Percentiles rank a stretch among this genome's conserved stretches.
These are phyloP conservation scores for Leistus spinibarbis DNA, from an alignment of 2,888 invertebrate genomes.

Conservation along the genomic window DNA sequence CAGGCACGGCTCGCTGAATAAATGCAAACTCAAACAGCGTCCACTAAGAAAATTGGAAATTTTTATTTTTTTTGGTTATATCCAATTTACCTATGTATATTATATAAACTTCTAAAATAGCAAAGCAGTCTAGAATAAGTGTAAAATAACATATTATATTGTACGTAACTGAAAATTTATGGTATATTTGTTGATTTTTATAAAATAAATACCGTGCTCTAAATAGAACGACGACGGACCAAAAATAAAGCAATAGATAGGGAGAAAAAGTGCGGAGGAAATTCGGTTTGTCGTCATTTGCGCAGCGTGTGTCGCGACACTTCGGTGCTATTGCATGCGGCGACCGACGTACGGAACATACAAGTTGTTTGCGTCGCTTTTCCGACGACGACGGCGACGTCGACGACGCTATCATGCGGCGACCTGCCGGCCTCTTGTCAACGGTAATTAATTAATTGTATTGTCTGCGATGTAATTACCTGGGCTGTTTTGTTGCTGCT, in stretches of 20 bases:
- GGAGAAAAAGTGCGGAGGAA: neutral
- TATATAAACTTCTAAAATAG: too few relatives aligned
- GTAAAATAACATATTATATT: neutral
- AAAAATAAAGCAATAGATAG: neutral
- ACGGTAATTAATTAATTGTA: conserved; percentile 60
- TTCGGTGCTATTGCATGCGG: neutral
- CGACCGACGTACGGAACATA: too few relatives aligned
- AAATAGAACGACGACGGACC: conserved; percentile 19
- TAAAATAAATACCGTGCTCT: conserved; percentile 26
- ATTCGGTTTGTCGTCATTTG: neutral
- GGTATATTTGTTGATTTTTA: conserved; percentile 32
- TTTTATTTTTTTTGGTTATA: too few relatives aligned
- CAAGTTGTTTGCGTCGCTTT: too few relatives aligned
- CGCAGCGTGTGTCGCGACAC: neutral
- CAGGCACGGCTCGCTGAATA: too few relatives aligned
- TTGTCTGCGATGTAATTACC: conserved; percentile 60
- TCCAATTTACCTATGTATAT: too few relatives aligned
- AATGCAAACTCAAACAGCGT: too few relatives aligned
- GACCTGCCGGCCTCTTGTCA: conserved; percentile 55
- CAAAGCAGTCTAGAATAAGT: too few relatives aligned
- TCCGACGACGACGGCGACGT: neutral
- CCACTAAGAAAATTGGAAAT: too few relatives aligned
- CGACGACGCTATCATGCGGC: conserved; percentile 43
- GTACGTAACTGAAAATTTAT: conserved; percentile 23
- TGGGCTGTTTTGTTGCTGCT: conserved; percentile 49